Evolutionary conservation across 1,140 invertebrate genomes (phyloP).

Genomic region (Zaprionus vittiger): DNA sequence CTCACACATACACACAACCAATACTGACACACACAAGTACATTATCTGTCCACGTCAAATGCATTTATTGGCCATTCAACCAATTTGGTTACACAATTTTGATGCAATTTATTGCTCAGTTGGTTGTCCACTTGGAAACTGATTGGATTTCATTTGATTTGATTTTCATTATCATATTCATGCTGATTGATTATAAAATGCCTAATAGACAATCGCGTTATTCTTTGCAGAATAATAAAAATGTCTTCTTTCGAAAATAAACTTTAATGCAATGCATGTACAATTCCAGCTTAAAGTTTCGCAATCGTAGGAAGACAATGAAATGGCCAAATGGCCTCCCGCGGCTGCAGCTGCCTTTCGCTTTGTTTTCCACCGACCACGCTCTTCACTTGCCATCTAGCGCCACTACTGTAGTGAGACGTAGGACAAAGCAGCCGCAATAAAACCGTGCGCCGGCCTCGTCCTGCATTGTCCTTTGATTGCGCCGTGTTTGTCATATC

Average conservation of each 20-base stretch:
- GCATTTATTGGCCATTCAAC: conserved; percentile 77
- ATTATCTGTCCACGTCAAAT: conserved; percentile 53
- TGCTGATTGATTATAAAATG: conserved; percentile 53
- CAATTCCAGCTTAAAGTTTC: conserved; percentile 15
- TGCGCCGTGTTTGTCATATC: conserved; percentile 54
- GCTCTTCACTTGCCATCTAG: not conserved
- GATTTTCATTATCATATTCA: conserved; percentile 77
- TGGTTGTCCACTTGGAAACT: conserved; percentile 63
- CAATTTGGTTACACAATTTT: conserved; percentile 74
- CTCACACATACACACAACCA: not conserved
- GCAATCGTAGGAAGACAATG: conserved; percentile 13
- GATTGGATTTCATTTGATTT: conserved; percentile 68
- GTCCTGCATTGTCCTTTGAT: conserved; percentile 31
- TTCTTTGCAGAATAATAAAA: conserved; percentile 3
- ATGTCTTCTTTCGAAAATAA: not conserved
- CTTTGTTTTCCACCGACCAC: conserved; percentile 17
- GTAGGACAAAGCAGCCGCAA: conserved; percentile 5
- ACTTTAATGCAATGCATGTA: conserved; percentile 6
- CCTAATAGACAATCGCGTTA: conserved; percentile 10
- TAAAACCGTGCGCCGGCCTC: conserved; percentile 16
- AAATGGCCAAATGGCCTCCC: not conserved
- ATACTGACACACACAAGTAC: conserved; percentile 14
- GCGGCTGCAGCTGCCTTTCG: not conserved
- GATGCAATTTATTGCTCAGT: conserved; percentile 71
- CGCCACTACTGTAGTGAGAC: not conserved